Base-by-base conservation (phyloP, 2,113 vertebrate genomes). In the Seriola aureovittata region DNA sequence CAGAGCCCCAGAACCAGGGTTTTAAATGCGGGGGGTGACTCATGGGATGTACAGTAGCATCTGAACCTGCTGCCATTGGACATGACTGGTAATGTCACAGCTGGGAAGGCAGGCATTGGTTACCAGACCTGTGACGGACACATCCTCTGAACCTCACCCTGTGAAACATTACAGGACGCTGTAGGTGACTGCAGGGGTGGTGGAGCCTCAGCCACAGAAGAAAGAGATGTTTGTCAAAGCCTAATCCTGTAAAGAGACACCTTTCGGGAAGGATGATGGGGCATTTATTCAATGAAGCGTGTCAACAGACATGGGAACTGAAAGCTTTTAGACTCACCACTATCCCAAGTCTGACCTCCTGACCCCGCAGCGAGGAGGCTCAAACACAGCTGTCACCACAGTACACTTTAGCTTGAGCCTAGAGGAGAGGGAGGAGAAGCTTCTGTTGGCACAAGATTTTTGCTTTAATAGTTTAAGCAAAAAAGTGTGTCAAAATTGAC, bases 211-310 rank as follows among this genome's bases (percentile, higher is more conserved):
- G 64, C 73, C 70, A 40, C 66, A 32, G 63, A 80, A 89, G 85
- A 90, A 89, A 90, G 88, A 78, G 76, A 78, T 93, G 87, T 95
- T 95, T 94, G 93, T 90, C 84, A 64, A 76, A 70, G 88, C 74
- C 90, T 96, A 95, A 96, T 96, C 95, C 93, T 93, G 90, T 95
- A 95, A 96, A 94, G 93, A 86, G 71, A 88, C 74, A 75, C 60
- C 63, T 94, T 91, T 82, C 82, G 68, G 86, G 89, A 91, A 86
- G 89, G 87, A 91, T 90, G 85, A 89, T 71, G 79, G 70, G 85
- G 81, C 69, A 77, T 94, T 95, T 94, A 94, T 93, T 95, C 90
- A 95, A 93, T 94, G 92, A 93, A 91, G 80, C 76, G 32, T 90
- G 92, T 93, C 89, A 92, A 93, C 78, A 91, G 89, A 71, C 84